Evolutionary conservation across 2,113 vertebrate genomes (phyloP), one percentile per base, ranked within the genome.

Genomic region (Callionymus lyra): DNA sequence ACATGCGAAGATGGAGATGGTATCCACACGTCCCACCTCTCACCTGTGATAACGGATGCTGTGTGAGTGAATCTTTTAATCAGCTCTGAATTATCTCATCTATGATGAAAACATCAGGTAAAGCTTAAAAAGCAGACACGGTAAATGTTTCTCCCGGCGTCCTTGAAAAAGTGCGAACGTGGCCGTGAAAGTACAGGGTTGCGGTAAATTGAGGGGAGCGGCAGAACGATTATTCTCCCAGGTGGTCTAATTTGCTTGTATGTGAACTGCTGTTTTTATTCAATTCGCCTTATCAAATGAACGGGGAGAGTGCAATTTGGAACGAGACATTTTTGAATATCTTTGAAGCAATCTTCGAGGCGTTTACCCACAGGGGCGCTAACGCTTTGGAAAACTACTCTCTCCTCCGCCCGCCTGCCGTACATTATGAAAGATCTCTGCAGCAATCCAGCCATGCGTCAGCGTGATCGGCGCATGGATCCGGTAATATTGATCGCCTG

Each of bases 191-290:
- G 36, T 32, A 19, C 34, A 43, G 4, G 18, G 39, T 53, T 52
- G 31, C 21, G 8, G 21, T 27, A 27, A 27, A 27, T 8, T 38
- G 63, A 68, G 53, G 51, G 39, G 5, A 32, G 31, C 45, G 31
- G 34, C 1, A 1, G 47, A 61, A 56, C 56, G 50, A 63, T 77
- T 70, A 57, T 63, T 63, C 45, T 66, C 43, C 53, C 49, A 53
- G 50, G 51, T 65, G 53, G 59, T 72, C 48, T 59, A 55, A 69
- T 65, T 65, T 67, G 47, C 54, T 59, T 58, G 39, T 65, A 68
- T 66, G 41, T 55, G 58, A 62, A 61, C 31, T 8, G 10, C 16
- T 43, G 31, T 58, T 76, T 56, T 40, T 52, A 27, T 47, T 62
- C 31, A 42, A 36, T 45, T 35, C 41, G 36, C n/a, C 45, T 62